Conservation (phyloP, 2,113 vertebrate species). For the Malurus cyaneus region DNA sequence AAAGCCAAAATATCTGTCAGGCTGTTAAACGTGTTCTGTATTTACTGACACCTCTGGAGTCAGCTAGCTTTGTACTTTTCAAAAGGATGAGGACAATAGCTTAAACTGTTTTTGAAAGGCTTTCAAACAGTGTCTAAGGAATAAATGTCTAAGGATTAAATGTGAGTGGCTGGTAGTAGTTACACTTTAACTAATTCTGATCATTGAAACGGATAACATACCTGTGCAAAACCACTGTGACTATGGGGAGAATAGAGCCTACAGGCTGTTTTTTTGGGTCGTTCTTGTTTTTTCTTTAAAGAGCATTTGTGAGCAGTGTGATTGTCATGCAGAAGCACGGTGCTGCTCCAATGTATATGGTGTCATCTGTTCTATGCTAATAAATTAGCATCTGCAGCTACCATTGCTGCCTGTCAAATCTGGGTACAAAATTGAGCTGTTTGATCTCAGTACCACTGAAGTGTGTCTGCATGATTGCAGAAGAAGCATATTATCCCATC, state of each 20-base stretch:
- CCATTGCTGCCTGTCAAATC: neutral
- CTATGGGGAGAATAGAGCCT: neutral
- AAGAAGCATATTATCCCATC: constrained; percentile 4
- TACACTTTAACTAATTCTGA: neutral
- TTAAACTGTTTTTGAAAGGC: neutral
- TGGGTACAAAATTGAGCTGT: neutral
- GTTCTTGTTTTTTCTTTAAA: neutral
- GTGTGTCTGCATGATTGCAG: neutral
- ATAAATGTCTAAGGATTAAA: neutral
- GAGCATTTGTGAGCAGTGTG: neutral
- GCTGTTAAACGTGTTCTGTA: neutral
- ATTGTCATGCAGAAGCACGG: neutral
- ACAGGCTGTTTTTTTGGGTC: neutral
- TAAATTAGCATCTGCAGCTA: constrained; percentile 7
- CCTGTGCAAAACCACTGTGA: neutral
- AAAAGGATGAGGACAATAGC: neutral
- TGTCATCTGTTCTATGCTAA: neutral
- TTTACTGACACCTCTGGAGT: neutral
- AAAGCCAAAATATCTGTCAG: neutral
- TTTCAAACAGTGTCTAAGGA: neutral
- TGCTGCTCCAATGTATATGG: rapidly evolving
- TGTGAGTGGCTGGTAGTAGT: neutral
- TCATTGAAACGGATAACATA: neutral
- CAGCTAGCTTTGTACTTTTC: neutral
- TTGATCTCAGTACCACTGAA: neutral